Conservation (phyloP, 2,888 invertebrate genomes). For the Epistrophe grossulariae region DNA sequence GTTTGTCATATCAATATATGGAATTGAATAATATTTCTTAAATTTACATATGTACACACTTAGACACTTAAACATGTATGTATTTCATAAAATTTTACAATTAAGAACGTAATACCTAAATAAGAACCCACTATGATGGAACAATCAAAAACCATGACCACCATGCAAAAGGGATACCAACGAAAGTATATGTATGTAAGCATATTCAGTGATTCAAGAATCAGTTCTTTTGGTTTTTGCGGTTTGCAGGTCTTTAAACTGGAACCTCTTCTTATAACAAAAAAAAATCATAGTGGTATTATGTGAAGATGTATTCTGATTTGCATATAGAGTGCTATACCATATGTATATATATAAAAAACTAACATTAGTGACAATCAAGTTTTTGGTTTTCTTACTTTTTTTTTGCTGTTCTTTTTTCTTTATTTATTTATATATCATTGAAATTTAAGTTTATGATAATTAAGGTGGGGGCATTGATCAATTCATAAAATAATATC, state of each 20-base stretch:
- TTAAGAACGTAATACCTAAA: neutral
- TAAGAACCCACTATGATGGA: neutral
- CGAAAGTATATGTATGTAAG: neutral
- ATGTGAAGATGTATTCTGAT: slow-evolving; percentile 29
- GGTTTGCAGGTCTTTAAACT: neutral
- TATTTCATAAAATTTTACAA: neutral
- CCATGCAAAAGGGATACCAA: neutral
- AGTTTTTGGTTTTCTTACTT: slow-evolving; percentile 30
- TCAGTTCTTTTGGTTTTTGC: neutral
- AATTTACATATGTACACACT: too few relatives aligned
- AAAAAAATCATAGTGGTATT: slow-evolving; percentile 9
- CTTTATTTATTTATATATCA: slow-evolving; percentile 35
- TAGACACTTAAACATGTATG: too few relatives aligned
- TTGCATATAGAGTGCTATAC: slow-evolving; percentile 48
- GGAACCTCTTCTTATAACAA: neutral
- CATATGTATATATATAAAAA: neutral
- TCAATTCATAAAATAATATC: slow-evolving; percentile 57
- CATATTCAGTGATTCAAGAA: neutral
- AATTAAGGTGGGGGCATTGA: slow-evolving; percentile 74
- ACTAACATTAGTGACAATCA: slow-evolving; percentile 53
- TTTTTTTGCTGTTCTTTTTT: neutral
- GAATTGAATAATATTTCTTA: too few relatives aligned
- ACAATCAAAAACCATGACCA: neutral
- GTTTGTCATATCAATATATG: too few relatives aligned
- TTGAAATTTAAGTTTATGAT: slow-evolving; percentile 71